Percentiles rank a stretch among this genome's conserved stretches.
These are phyloP conservation scores for Acronicta psi DNA, from an alignment of 2,888 invertebrate species.

Conservation along the genomic window DNA sequence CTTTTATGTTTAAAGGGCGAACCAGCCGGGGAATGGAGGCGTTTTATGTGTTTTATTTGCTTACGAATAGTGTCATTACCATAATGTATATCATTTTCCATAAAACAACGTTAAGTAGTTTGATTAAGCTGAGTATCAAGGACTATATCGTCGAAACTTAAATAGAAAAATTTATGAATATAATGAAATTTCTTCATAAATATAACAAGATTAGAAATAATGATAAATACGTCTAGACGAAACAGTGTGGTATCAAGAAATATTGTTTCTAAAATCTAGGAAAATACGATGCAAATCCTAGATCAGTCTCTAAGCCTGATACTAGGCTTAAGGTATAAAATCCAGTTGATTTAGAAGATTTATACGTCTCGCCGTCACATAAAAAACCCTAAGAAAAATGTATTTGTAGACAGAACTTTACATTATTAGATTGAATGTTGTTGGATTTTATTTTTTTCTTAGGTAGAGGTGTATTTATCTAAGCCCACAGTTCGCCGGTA, in stretches of 20 bases:
- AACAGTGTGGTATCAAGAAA: constrained; percentile 4
- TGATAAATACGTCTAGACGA: constrained; percentile 7
- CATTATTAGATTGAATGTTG: neutral
- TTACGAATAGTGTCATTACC: constrained; percentile 10
- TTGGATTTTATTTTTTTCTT: no score
- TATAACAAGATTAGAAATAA: constrained; percentile 1
- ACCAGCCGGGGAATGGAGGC: constrained; percentile 11
- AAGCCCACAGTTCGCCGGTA: no score
- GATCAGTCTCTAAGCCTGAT: constrained; percentile 19
- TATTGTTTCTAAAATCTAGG: constrained; percentile 5
- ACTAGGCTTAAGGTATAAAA: constrained; percentile 12
- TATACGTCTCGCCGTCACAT: constrained; percentile 8
- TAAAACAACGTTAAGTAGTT: neutral
- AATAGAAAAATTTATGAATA: no score
- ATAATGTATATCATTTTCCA: constrained; percentile 19
- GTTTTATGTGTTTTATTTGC: constrained; percentile 26
- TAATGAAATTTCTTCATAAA: no score
- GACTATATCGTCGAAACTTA: no score
- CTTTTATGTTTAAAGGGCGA: constrained; percentile 4
- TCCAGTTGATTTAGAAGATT: constrained; percentile 17
- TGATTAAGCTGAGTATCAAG: no score
- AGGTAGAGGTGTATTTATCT: no score
- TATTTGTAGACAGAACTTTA: neutral
- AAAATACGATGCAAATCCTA: constrained; percentile 35
- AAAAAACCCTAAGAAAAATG: constrained; percentile 11